Evolutionary conservation across 2,888 invertebrate species (phyloP).

Genomic region (Agrypnus murinus): DNA sequence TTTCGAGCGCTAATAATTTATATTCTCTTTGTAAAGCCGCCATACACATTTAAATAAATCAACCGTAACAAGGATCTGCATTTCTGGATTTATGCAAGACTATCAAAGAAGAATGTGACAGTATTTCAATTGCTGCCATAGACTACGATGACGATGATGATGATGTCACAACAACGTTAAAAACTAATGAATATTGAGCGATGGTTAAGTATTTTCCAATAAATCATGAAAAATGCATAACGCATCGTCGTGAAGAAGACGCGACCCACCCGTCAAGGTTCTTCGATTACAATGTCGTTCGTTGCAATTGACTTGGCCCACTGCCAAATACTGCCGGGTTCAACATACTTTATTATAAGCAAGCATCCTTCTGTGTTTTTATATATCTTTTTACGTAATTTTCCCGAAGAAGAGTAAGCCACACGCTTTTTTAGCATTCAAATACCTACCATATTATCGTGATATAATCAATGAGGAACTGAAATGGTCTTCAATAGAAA

Average conservation of each 20-base stretch:
- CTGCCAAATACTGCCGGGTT: slow-evolving; percentile 59
- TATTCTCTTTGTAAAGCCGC: background rate
- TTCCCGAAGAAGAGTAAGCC: slow-evolving; percentile 11
- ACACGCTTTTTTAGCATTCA: background rate
- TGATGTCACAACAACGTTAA: background rate
- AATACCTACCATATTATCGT: background rate
- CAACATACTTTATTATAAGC: slow-evolving; percentile 47
- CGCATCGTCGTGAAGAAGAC: slow-evolving; percentile 6
- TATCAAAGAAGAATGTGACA: background rate
- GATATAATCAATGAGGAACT: slow-evolving; percentile 21
- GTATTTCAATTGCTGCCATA: background rate
- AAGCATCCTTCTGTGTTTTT: too few relatives aligned
- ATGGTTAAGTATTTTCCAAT: slow-evolving; percentile 7
- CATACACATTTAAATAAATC: slow-evolving; percentile 6
- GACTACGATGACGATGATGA: background rate
- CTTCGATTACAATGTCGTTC: slow-evolving; percentile 54
- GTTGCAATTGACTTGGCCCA: slow-evolving; percentile 53
- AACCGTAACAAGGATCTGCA: background rate
- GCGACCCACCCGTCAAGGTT: slow-evolving; percentile 57
- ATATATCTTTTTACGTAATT: slow-evolving; percentile 32
- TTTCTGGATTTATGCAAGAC: slow-evolving; percentile 1
- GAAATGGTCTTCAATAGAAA: background rate
- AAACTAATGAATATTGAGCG: slow-evolving; percentile 27
- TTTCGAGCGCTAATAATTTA: too few relatives aligned
- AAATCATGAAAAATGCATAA: slow-evolving; percentile 44